Conservation (phyloP, 1,140 invertebrate species). For the Drosophila ironensis region DNA sequence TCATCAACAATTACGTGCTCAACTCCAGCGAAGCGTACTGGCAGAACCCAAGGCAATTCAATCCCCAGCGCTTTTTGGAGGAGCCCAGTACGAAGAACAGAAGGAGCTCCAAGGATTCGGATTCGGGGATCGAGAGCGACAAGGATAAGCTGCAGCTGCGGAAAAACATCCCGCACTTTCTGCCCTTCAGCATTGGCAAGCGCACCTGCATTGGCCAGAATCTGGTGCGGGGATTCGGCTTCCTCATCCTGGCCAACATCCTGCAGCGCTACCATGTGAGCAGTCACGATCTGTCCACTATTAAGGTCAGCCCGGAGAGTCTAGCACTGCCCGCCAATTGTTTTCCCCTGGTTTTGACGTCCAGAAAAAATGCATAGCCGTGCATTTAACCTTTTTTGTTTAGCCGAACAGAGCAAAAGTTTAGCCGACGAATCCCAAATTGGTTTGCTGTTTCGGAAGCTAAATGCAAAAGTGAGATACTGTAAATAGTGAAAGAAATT, state of each 20-base stretch:
- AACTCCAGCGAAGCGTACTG: slow-evolving; percentile 90
- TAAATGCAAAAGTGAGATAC: too few relatives aligned
- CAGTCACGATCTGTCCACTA: slow-evolving; percentile 82
- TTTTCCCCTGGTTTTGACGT: slow-evolving; percentile 82
- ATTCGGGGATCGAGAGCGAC: slow-evolving; percentile 34
- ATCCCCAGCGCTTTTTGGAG: slow-evolving; percentile 86
- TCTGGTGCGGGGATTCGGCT: slow-evolving; percentile 89
- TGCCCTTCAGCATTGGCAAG: slow-evolving; percentile 94
- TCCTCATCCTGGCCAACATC: slow-evolving; percentile 88
- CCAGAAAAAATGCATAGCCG: slow-evolving; percentile 9
- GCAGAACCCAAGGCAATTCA: slow-evolving; percentile 88
- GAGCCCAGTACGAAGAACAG: not conserved
- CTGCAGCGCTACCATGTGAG: slow-evolving; percentile 88
- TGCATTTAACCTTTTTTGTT: not conserved
- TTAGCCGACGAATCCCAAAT: not conserved
- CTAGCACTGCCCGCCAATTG: slow-evolving; percentile 87
- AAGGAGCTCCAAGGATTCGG: slow-evolving; percentile 3
- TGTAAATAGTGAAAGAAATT: too few relatives aligned
- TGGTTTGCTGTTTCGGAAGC: too few relatives aligned
- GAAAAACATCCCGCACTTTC: slow-evolving; percentile 87
- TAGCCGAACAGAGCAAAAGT: not conserved
- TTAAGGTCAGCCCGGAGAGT: slow-evolving; percentile 86
- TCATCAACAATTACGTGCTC: slow-evolving; percentile 94
- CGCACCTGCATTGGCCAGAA: slow-evolving; percentile 94
- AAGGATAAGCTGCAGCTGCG: slow-evolving; percentile 62